Percentiles rank a stretch among this genome's conserved stretches.
These are phyloP conservation scores for Scaptomyza montana DNA, from an alignment of 1,140 invertebrate genomes.

Conservation along the genomic window DNA sequence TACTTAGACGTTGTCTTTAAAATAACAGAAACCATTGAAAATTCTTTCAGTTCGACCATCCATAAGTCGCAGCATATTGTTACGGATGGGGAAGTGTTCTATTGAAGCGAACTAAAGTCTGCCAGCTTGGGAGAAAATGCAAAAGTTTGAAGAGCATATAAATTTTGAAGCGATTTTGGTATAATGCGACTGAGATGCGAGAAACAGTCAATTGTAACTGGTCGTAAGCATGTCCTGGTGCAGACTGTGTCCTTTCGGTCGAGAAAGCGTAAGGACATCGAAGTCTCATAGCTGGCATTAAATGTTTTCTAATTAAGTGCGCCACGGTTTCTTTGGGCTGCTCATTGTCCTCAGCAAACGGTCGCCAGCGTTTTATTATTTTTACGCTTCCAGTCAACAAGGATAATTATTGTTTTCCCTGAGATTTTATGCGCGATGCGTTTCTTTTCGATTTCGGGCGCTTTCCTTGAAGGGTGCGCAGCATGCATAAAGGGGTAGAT, in stretches of 20 bases:
- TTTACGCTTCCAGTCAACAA: slow-evolving; percentile 56
- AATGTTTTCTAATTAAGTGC: slow-evolving; percentile 82
- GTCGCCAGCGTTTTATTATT: slow-evolving; percentile 69
- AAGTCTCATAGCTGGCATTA: slow-evolving; percentile 63
- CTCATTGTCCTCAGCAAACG: slow-evolving; percentile 32
- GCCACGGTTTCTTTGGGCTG: slow-evolving; percentile 26
- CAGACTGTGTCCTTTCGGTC: slow-evolving; percentile 45
- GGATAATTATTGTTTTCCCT: slow-evolving; percentile 73
- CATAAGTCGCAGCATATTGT: slow-evolving; percentile 7
- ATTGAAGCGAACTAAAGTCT: neutral
- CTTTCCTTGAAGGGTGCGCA: slow-evolving; percentile 30
- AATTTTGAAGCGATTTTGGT: slow-evolving; percentile 30
- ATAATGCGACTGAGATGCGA: slow-evolving; percentile 1
- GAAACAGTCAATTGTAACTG: slow-evolving; percentile 9
- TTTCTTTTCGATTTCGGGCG: slow-evolving; percentile 52
- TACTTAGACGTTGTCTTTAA: slow-evolving; percentile 27
- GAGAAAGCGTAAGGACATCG: slow-evolving; percentile 34
- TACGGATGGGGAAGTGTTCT: too few species aligned
- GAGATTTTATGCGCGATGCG: slow-evolving; percentile 64
- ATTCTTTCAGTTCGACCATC: slow-evolving; percentile 5
- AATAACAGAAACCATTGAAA: slow-evolving; percentile 15
- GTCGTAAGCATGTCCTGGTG: neutral
- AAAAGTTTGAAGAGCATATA: slow-evolving; percentile 34
- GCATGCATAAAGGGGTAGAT: slow-evolving; percentile 59
- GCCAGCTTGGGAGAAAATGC: neutral